Percentiles rank a stretch among this genome's conserved stretches.
phyloP scores from a whole-genome alignment of 2,113 vertebrate genomes.

The Coregonus clupeaformis region DNA sequence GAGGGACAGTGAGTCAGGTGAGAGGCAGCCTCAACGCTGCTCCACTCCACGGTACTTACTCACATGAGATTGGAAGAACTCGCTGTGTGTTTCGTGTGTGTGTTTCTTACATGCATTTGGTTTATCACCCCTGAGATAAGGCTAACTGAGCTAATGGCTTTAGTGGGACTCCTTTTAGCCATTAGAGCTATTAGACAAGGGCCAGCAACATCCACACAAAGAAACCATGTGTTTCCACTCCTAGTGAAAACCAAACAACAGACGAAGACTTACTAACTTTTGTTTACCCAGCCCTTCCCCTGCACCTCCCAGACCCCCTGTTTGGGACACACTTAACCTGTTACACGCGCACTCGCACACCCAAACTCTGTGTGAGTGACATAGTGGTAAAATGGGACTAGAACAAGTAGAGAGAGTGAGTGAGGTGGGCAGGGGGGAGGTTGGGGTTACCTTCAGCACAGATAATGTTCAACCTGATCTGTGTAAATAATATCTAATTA shows the following conservation, averaged over 20 bases:
- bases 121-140: constrained; percentile 55
- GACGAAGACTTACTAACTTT: constrained; percentile 45
- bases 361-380: constrained; percentile 13
- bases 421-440: constrained; percentile 36
- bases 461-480: constrained; percentile 67
- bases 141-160: constrained; percentile 45
- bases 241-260: constrained; percentile 57
- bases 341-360: constrained; percentile 51
- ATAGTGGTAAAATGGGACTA: constrained; percentile 6
- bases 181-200: constrained; percentile 25
- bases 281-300: constrained; percentile 64
- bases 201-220: constrained; percentile 39
- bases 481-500: constrained; percentile 67
- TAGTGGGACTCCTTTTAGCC: constrained; percentile 31
- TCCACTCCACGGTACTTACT: too few species aligned
- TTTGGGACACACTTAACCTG: constrained; percentile 57
- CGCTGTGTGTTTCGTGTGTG: not conserved
- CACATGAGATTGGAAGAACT: too few species aligned
- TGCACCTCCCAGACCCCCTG: constrained; percentile 55
- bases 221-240: constrained; percentile 46
- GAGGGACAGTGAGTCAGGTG: too few species aligned
- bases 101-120: constrained; percentile 13
- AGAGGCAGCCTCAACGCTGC: too few species aligned
- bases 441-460: constrained; percentile 59
- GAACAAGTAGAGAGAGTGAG: constrained; percentile 7